Base-by-base conservation (phyloP, 2,797 vertebrate genomes). In the Chelon auratus region DNA sequence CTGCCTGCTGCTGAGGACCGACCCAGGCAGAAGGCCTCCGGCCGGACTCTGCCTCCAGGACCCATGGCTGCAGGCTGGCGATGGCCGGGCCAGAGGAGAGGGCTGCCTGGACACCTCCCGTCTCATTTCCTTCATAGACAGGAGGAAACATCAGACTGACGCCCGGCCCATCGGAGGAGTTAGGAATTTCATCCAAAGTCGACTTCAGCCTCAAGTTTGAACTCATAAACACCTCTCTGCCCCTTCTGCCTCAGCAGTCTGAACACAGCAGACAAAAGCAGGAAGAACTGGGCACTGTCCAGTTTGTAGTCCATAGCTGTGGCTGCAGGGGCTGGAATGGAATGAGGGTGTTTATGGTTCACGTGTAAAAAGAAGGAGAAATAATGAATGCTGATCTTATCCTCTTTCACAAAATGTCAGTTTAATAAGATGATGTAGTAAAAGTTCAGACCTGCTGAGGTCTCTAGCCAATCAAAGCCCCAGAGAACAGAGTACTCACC, bases 81-180 rank as follows among this genome's bases (percentile, higher is more conserved):
- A 81, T 2, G 86, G 82, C 5, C 78, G 91, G 81, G 92, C 87
- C 78, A 90, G 91, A 22, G 78, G 88, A 40, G 96, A 96, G 78
- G 68, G 86, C 77, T 95, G 94, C 93, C 94, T 99, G 75, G 97
- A 99, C 91, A 99, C 93, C 67, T 96, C 97, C 70, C 96, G 98
- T 92, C 95, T 99, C 93, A 96, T 97, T 88, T 95, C 97, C 45
- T 99, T 99, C 93, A 97, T 98, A 72, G 97, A 99, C 94, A 93
- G 97, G 89, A 95, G 98, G 93, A 99, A 97, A 94, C 97, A 98
- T 93, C 97, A 99, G 93, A 98, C 98, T 57, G 97, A 99, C 86
- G 96, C 97, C 84, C 96, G 97, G 88, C 96, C 97, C 81, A 95
- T 99, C 76, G 95, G 96, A 89, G 97, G 96, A 87, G 93, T 98